A percentile compares a stretch with the other conserved stretches of the same genome.
These are phyloP conservation scores for Alentia gelatinosa DNA, from an alignment of 2,888 invertebrate species.

Conservation along the genomic window DNA sequence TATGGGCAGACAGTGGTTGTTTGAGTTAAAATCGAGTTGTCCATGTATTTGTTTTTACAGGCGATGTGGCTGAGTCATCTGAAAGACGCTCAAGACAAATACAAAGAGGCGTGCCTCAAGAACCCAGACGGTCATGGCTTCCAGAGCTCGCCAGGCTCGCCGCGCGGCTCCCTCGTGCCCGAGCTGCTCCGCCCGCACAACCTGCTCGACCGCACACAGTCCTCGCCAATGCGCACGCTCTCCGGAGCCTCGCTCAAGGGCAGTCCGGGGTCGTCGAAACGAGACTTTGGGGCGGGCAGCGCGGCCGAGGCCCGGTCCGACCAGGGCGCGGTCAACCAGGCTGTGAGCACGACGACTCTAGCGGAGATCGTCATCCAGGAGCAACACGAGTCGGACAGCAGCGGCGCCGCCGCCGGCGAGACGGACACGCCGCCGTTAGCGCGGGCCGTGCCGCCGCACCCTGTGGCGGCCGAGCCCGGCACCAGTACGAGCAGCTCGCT, in stretches of 20 bases:
- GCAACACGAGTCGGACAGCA: slow-evolving; percentile 13
- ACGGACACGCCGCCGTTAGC: slow-evolving; percentile 21
- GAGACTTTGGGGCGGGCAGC: background rate
- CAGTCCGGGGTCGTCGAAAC: background rate
- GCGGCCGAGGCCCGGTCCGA: background rate
- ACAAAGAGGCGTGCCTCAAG: slow-evolving; percentile 73
- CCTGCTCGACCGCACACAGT: slow-evolving; percentile 31
- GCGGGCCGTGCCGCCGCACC: background rate
- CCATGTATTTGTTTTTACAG: slow-evolving; percentile 71
- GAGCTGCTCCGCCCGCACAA: slow-evolving; percentile 24
- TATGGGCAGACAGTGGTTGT: too few relatives aligned
- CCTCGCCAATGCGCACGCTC: background rate
- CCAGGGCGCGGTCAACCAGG: slow-evolving; percentile 8
- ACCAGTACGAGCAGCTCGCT: slow-evolving; percentile 18
- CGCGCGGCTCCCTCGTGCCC: background rate
- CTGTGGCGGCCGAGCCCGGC: background rate
- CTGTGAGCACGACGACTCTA: slow-evolving; percentile 13
- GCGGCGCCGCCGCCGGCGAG: slow-evolving; percentile 23
- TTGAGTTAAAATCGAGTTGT: too few relatives aligned
- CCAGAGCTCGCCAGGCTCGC: slow-evolving; percentile 37
- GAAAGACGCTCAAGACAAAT: slow-evolving; percentile 82
- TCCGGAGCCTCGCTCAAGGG: background rate
- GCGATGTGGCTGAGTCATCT: slow-evolving; percentile 82
- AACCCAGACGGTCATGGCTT: slow-evolving; percentile 43
- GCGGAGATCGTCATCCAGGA: slow-evolving; percentile 44